Evolutionary conservation across 1,140 invertebrate genomes (phyloP), one percentile per base, ranked within the genome.

Genomic region (Drosophila bipectinata): DNA sequence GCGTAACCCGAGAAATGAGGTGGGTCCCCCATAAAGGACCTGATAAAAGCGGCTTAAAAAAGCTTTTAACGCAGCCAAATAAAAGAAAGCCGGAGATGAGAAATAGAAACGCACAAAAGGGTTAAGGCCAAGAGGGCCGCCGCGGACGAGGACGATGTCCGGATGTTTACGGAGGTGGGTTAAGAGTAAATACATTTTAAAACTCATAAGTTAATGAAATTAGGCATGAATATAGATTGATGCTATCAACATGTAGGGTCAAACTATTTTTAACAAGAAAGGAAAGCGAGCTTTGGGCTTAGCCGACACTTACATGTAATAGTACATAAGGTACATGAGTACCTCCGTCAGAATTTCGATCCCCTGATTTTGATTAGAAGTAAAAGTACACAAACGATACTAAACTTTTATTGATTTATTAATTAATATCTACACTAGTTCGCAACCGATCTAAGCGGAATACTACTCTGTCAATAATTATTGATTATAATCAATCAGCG

Each of bases 41-140:
- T 79, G 66, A 72, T 78, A 73, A 79, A 78, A 73, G 54, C 54
- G 68, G 77, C 68, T 73, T 79, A 67, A 51, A 72, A 75, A 80
- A 61, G 77, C 78, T 80, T 80, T 80, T 78, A 79, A 78, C 59
- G 61, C 60, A 74, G 47, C 72, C 73, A 58, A 63, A 71, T 69
- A 71, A 56, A 54, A 39, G 47, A 77, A 69, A 47, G 37, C 45
- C 51, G 12, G 52, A 69, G 44, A 45, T 51, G 57, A 45, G 49
- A 39, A 57, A 71, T 49, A 24, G 49, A 37, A 26, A 12, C 9
- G 39, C 24, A 37, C 32, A 62, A 62, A 41, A 39, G 57, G 47
- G 57, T 54, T 51, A 58, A 28, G 18, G 10, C 15, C 12, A 15
- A 37, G 12, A 7, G 30, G 5, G 7, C 41, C 14, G 41, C 4